Evolutionary conservation across 2,888 invertebrate species (phyloP), one percentile per base, ranked within the genome.

Genomic region (Lordiphosa fenestrarum): DNA sequence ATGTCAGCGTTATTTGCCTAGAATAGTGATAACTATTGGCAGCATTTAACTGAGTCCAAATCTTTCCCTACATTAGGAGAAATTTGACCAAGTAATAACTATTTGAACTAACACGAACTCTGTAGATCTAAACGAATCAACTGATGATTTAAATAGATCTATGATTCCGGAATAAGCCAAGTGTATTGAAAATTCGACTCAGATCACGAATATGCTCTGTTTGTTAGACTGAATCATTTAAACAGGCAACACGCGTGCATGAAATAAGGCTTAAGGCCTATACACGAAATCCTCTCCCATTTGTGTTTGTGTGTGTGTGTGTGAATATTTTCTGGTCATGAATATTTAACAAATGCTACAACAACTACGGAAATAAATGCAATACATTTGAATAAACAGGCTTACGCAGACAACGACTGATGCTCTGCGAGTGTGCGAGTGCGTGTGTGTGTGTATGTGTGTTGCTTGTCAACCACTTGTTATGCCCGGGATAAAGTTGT

Each of bases 351-450:
- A 68, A 77, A 73, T 73, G 68, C 66, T 59, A 66, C 39, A 37
- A 36, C 56, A 53, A 58, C 42, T 59, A 62, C 66, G 57, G 59
- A 69, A 65, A 74, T 82, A 74, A 77, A 70, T 82, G 82, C 73
- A 83, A 83, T 83, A 81, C 61, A 72, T 80, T 80, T 84, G 66
- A 75, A 80, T 84, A 84, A 84, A 78, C 75, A 75, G 83, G 71
- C 80, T 80, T 84, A 84, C 82, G 67, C 53, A 64, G 66, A 64
- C 73, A 72, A 77, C 73, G 81, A 81, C 67, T 63, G 69, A 76
- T 68, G 71, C 63, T 47, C 7, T n/a, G 41, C 35, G 6, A 12
- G 12, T 38, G 19, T 40, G 40, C 21, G 21, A 35, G 15, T 38
- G 38, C 19, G 30, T 52, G 9, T 12, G 15, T 49, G 25, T 58